These are phyloP conservation scores for Agrilus biguttatus DNA, from an alignment of 2,888 invertebrate genomes.

Conservation along the genomic window DNA sequence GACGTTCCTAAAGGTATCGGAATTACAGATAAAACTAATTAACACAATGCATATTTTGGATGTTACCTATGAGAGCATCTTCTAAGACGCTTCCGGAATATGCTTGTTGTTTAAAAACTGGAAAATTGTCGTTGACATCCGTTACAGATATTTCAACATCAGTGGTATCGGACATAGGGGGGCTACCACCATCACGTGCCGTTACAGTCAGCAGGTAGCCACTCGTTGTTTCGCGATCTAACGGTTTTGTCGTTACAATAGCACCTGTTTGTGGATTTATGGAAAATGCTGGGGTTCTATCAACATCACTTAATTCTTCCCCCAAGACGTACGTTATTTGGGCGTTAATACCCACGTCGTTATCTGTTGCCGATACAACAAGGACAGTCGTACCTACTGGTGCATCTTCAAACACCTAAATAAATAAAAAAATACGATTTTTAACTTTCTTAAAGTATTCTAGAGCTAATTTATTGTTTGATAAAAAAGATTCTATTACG, in stretches of 20 bases:
- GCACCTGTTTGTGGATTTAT: conserved; percentile 91
- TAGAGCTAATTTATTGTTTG: conserved; percentile 29
- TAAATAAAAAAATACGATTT: neutral
- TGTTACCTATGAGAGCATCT: conserved; percentile 64
- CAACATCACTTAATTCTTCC: conserved; percentile 46
- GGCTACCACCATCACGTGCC: conserved; percentile 84
- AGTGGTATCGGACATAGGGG: conserved; percentile 83
- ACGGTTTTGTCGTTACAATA: conserved; percentile 66
- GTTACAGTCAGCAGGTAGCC: conserved; percentile 83
- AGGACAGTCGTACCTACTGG: conserved; percentile 83
- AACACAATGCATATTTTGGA: too few species aligned
- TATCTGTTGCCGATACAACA: conserved; percentile 83
- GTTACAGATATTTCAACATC: conserved; percentile 90
- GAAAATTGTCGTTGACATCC: conserved; percentile 93
- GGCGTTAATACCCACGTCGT: conserved; percentile 90
- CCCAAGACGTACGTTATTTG: conserved; percentile 68
- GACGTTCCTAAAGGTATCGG: conserved; percentile 41
- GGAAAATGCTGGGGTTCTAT: conserved; percentile 55
- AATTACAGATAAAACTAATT: neutral
- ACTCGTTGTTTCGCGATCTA: conserved; percentile 74
- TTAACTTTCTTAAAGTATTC: conserved; percentile 37
- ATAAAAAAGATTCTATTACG: too few species aligned
- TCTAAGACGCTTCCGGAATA: conserved; percentile 76
- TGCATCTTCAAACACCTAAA: conserved; percentile 76
- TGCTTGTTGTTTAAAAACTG: conserved; percentile 66